These are phyloP conservation scores for Polypterus bichir DNA, from an alignment of 2,113 vertebrate species.

Conservation along the genomic window DNA sequence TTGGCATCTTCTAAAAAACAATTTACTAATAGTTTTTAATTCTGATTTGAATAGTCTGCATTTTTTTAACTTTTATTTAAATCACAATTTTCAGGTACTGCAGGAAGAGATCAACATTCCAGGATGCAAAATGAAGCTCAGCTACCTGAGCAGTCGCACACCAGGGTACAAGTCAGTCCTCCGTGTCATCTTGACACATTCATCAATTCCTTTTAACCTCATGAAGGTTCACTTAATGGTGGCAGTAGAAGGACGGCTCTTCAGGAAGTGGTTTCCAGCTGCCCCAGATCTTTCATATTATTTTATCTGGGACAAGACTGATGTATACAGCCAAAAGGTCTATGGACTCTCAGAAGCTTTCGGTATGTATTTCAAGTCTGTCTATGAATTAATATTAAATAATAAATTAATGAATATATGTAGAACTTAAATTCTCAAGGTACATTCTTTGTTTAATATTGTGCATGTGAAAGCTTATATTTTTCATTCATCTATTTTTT, in stretches of 20 bases:
- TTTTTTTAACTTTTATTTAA: conserved; percentile 1
- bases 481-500: no score
- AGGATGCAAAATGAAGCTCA: conserved; percentile 72
- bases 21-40: background rate
- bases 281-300: conserved; percentile 79
- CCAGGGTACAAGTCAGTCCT: conserved; percentile 88
- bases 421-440: no score
- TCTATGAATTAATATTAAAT: no score
- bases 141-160: conserved; percentile 87
- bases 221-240: conserved; percentile 98
- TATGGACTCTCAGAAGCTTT: conserved; percentile 88
- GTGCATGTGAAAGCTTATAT: no score
- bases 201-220: conserved; percentile 87
- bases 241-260: conserved; percentile 86
- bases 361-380: conserved; percentile 43
- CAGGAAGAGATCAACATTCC: conserved; percentile 81
- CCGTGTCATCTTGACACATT: conserved; percentile 77
- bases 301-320: conserved; percentile 95
- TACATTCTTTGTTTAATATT: no score
- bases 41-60: background rate
- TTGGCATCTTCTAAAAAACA: background rate
- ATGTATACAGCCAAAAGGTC: conserved; percentile 95
- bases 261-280: conserved; percentile 90
- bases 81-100: conserved; percentile 56
- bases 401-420: no score